phyloP scores from a whole-genome alignment of 64 coral and sea anemone species.

The Pocillopora damicornis region DNA sequence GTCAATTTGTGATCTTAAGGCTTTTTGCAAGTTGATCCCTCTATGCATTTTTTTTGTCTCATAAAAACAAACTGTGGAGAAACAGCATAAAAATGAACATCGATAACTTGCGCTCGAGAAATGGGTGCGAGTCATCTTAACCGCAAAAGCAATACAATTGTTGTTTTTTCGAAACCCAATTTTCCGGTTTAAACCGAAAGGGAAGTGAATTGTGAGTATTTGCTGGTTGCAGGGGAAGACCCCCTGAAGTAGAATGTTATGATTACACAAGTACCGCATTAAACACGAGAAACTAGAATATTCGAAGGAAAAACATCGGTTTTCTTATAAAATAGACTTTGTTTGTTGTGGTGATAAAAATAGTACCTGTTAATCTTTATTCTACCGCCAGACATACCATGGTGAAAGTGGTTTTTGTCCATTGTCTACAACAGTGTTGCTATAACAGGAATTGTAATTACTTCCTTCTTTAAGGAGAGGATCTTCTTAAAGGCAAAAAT shows the following conservation, averaged over 20 bases:
- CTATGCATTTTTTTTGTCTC: not conserved
- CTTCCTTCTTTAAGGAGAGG: conserved; percentile 5
- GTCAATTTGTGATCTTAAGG: not conserved
- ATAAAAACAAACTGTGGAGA: not conserved
- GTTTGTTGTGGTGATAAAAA: conserved; percentile 2
- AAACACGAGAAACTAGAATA: not conserved
- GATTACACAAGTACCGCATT: not conserved
- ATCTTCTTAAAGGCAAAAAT: not conserved
- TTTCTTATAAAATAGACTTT: not conserved
- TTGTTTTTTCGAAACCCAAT: conserved; percentile 23
- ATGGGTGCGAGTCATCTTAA: not conserved
- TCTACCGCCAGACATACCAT: not conserved
- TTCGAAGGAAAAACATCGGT: not conserved
- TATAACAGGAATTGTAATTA: not conserved
- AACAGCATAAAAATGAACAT: not conserved
- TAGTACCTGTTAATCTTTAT: not conserved
- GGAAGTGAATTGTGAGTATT: conserved; percentile 9
- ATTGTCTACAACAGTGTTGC: not conserved
- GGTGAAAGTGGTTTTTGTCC: not conserved
- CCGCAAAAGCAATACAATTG: not conserved
- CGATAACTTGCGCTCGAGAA: not conserved
- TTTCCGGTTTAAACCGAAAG: conserved; percentile 24
- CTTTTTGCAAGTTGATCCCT: not conserved
- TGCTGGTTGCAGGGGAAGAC: not conserved
- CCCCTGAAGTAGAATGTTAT: not conserved